Base-by-base conservation (phyloP, 30 jellyfish, hydroid and myxozoan species). In the Catostylus mosaicus region DNA sequence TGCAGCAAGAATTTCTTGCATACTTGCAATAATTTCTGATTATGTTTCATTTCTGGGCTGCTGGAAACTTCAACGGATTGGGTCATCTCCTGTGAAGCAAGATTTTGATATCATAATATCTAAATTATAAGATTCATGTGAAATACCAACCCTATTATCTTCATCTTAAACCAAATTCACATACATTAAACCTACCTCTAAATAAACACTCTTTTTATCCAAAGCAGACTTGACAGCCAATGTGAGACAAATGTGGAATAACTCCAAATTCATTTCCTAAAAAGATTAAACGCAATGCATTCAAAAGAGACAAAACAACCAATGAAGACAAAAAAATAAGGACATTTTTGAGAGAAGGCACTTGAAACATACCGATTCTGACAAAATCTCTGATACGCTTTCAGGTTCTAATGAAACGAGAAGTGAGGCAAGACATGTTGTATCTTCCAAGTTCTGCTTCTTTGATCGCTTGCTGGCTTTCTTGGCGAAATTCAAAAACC, bases 191-290 rank as follows among this genome's bases (percentile, higher is more conserved):
- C 34, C 34, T 50, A 82, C 92, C 92, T 82, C 92, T 26, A 82
- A 47, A 38, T 50, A 82, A 8, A 82, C n/a, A 46, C 92, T 82
- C 75, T 57, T 82, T 43, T 56, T 70, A 35, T 82, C 92, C 54
- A 82, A 36, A 33, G 86, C 60, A n/a, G 86, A 6, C 30, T 82
- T 82, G 67, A 82, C 61, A 4, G 78, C 92, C 82, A 82, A 32
- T 8, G 68, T 67, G 34, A 82, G 77, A 57, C 77, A 82, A 27
- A 19, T 32, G 61, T 82, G 92, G 37, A 82, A 50, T 29, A 82
- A 52, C 11, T 68, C 80, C 72, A 68, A 20, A 50, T 33, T 35
- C 23, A 48, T 3, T 9, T 16, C 63, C 63, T 48, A 40, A 7
- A 40, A 40, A 40, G 54, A 40, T 40, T n/a, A n/a, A n/a, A n/a